These are phyloP conservation scores for Oreochromis niloticus DNA, from an alignment of 2,113 vertebrate species.

Conservation along the genomic window DNA sequence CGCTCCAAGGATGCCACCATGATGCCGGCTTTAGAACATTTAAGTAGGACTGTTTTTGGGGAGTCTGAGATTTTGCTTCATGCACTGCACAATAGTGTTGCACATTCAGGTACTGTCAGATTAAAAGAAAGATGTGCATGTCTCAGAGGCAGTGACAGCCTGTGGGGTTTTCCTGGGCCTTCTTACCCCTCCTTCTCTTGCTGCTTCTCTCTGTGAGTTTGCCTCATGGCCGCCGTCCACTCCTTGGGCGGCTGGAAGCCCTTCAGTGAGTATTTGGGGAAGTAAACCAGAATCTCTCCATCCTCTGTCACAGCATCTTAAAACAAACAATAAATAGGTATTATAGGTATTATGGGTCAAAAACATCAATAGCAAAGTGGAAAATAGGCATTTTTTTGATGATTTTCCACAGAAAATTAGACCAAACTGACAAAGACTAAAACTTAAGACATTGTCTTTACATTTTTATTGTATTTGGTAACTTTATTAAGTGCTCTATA, in stretches of 20 bases:
- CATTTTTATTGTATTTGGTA: background rate
- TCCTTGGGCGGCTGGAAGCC: conserved; percentile 75
- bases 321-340: background rate
- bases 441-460: background rate
- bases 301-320: conserved; percentile 83
- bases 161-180: background rate
- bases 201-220: conserved; percentile 73
- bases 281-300: conserved; percentile 86
- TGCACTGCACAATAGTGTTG: background rate
- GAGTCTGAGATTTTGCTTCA: background rate
- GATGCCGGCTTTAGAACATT: background rate
- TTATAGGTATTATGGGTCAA: background rate
- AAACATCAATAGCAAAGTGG: background rate
- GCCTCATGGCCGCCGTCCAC: conserved; percentile 77
- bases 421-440: background rate
- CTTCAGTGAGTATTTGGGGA: conserved; percentile 73
- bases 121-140: background rate
- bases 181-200: conserved; percentile 50
- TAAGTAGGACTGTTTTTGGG: background rate
- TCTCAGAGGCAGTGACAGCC: background rate
- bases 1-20: background rate
- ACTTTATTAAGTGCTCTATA: background rate
- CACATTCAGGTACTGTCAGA: background rate
- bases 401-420: background rate
- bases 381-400: background rate